Conservation (phyloP, 2,888 invertebrate species). For the Scaptodrosophila latifasciaeformis region DNA sequence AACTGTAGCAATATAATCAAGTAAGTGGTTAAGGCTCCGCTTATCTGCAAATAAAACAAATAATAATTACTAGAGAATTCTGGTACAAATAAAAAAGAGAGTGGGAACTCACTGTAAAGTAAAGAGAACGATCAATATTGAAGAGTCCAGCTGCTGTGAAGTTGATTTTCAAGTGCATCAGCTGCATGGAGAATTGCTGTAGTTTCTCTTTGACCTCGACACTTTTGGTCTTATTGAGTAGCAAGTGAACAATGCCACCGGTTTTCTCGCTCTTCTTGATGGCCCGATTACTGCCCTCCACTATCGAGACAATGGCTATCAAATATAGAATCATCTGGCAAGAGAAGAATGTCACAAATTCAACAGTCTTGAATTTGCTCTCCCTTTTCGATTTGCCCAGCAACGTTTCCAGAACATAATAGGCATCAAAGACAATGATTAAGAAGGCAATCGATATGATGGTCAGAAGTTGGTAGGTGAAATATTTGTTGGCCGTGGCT, state of each 20-base stretch:
- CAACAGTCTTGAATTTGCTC: conserved; percentile 72
- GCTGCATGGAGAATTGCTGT: conserved; percentile 73
- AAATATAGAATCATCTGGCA: conserved; percentile 74
- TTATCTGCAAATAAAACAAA: conserved; percentile 60
- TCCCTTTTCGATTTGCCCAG: conserved; percentile 72
- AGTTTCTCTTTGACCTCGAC: conserved; percentile 70
- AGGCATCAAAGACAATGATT: conserved; percentile 75
- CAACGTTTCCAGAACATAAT: conserved; percentile 73
- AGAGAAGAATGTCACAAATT: conserved; percentile 74
- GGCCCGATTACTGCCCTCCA: conserved; percentile 73
- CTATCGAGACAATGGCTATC: conserved; percentile 73
- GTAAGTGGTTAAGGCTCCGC: conserved; percentile 74
- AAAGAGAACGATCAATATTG: conserved; percentile 73
- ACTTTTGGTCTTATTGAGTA: conserved; percentile 69
- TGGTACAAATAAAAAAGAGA: too few relatives aligned
- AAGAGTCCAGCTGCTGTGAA: conserved; percentile 75
- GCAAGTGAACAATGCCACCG: conserved; percentile 70
- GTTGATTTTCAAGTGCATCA: conserved; percentile 73
- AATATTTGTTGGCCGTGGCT: conserved; percentile 74
- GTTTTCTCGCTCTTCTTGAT: conserved; percentile 74
- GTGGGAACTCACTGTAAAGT: conserved; percentile 71
- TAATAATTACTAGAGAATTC: neutral
- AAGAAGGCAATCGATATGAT: conserved; percentile 74
- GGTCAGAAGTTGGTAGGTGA: conserved; percentile 74
- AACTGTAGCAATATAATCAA: conserved; percentile 75